A percentile compares a stretch with the other conserved stretches of the same genome.
phyloP scores from a whole-genome alignment of 2,113 vertebrate species.

The Grus americana region DNA sequence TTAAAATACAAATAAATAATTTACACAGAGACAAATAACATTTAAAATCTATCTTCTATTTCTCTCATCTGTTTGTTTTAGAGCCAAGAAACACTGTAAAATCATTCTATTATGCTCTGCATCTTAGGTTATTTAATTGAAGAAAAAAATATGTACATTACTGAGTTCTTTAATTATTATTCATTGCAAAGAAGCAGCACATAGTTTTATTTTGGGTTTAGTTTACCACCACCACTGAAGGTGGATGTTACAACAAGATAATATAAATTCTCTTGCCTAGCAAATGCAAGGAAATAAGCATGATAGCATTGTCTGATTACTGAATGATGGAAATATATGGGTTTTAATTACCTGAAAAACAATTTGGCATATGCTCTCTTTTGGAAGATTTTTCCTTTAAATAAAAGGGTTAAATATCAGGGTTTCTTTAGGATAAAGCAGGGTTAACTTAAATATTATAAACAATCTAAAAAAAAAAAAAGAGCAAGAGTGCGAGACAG shows the following conservation, averaged over 20 bases:
- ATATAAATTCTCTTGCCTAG: not conserved
- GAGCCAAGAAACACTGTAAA: not conserved
- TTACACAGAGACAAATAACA: slow-evolving; percentile 15
- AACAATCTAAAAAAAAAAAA: too few species aligned
- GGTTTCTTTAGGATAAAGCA: not conserved
- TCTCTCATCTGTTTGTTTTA: slow-evolving; percentile 9
- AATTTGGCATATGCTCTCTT: not conserved
- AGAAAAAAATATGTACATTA: not conserved
- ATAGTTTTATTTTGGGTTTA: not conserved
- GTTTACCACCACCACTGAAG: not conserved
- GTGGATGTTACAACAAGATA: not conserved
- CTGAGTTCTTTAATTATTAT: slow-evolving; percentile 30
- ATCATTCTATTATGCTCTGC: not conserved
- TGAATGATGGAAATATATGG: not conserved
- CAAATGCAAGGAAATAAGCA: not conserved
- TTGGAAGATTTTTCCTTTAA: not conserved
- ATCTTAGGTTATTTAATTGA: slow-evolving; percentile 19
- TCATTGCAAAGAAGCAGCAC: slow-evolving; percentile 25
- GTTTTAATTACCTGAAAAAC: not conserved
- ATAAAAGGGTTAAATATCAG: not conserved
- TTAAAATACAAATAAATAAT: slow-evolving; percentile 31
- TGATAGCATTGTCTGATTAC: not conserved
- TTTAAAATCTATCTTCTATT: not conserved
- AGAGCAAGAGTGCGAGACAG: accelerated
- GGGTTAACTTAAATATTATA: not conserved